Evolutionary conservation across 1,140 invertebrate genomes (phyloP), one percentile per base, ranked within the genome.

Genomic region (Stegodyphus mimosarum): DNA sequence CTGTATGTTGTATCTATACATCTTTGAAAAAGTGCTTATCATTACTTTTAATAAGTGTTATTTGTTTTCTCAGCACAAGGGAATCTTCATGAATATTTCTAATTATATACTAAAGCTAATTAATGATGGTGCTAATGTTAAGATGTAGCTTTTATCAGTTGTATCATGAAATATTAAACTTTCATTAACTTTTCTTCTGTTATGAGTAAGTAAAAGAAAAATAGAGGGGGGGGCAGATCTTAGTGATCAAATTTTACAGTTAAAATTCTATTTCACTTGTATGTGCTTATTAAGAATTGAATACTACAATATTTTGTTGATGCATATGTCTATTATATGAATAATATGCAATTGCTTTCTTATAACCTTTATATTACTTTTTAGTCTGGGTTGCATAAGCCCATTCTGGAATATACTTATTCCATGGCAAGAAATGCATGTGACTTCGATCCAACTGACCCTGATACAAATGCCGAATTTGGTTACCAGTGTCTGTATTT

Each of bases 401-500:
- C 92, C 11, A 92, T 98, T 33, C 89, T 98, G 0, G 91, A 93
- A 17, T 94, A 96, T 88, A 93, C 95, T 0, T 93, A 93, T 83
- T 93, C 93, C 88, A 93, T 95, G 88, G 92, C 93, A 7, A 94
- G 97, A 88, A 94, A 94, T 90, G 93, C 95, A 10, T 92, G 94
- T 15, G 93, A 95, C 88, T 91, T 95, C 73, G 93, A 94, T 88
- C 90, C 93, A 6, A 92, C 92, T 15, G 94, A 93, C 91, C 91
- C 94, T 6, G 93, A 94, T 33, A 92, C 95, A 78, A 93, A 96
- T 88, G 92, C 92, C 17, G 96, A 98, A 90, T 91, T 97, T 7
- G 97, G 96, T 0, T 94, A 95, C 90, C 93, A 98, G 88, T 93
- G 93, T 88, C 89, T 95, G 33, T 90, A 95, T 15, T 92, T 94